These are phyloP conservation scores for Hemitrygon akajei DNA, from an alignment of 2,797 vertebrate species.

Conservation along the genomic window DNA sequence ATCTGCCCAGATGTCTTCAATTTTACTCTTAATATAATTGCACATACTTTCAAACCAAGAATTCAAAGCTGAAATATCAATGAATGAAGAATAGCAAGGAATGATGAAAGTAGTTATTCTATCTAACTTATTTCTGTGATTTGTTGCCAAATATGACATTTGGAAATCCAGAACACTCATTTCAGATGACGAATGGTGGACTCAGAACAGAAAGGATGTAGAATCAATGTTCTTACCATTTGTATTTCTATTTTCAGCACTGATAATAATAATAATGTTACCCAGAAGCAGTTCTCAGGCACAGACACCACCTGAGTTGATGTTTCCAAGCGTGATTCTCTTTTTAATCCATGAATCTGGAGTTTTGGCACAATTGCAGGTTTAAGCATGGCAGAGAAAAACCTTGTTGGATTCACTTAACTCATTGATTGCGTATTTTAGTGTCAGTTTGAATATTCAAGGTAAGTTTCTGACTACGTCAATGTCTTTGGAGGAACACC, in stretches of 20 bases:
- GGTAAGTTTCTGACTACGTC: background rate
- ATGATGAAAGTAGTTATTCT: conserved; percentile 7
- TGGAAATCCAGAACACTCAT: conserved; percentile 25
- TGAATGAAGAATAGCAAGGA: background rate
- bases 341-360: background rate
- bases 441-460: background rate
- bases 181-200: conserved; percentile 11
- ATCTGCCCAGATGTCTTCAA: conserved; percentile 19
- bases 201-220: background rate
- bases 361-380: background rate
- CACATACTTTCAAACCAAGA: background rate
- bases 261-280: background rate
- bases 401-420: background rate
- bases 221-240: background rate
- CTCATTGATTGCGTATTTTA: background rate
- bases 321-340: background rate
- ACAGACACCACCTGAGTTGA: background rate
- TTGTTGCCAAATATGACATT: conserved; percentile 21
- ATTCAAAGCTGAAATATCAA: background rate
- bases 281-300: background rate
- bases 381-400: background rate
- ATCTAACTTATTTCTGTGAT: background rate
- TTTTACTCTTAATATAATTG: background rate
- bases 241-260: background rate
- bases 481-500: background rate